Evolutionary conservation across 2,113 vertebrate species (phyloP), one percentile per base, ranked within the genome.

Genomic region (Struthio camelus): DNA sequence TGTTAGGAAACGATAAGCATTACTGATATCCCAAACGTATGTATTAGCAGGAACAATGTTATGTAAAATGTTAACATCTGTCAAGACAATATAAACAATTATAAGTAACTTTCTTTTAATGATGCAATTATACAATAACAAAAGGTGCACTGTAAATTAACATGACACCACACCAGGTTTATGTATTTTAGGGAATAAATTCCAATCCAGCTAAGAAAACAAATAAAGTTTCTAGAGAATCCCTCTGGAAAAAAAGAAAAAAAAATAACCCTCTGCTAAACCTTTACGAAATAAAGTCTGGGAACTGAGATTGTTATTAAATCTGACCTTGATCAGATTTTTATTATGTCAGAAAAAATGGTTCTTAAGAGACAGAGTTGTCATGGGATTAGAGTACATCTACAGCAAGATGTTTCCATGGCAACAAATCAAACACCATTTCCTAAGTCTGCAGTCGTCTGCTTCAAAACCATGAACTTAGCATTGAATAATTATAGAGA

Each of bases 391-490:
- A 98, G 97, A 98, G 98, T 98, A 98, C 98, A 98, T 98, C 98
- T 98, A 98, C 97, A 97, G 98, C 67, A 93, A 98, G 97, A 96
- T 79, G 98, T 99, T 98, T 98, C 98, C 97, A 98, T 98, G 98
- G 98, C 96, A 99, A 99, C 98, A 98, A 97, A 98, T 98, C 97
- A 98, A 98, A 98, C 97, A 98, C 97, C 97, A 97, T 98, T 98
- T 98, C 97, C 96, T 97, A 97, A 96, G 96, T 98, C 97, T 98
- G 97, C 95, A 97, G 97, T 98, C 94, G 97, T 97, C 96, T 98
- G 97, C 95, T 97, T 98, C 94, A 97, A 97, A 98, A 96, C 95
- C 97, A 98, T 97, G 97, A 98, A 98, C 97, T 98, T 98, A 98
- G 97, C 97, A 95, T 98, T 97, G 96, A 98, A 98, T 98, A 98